phyloP scores from a whole-genome alignment of 1,140 invertebrate genomes.

The Dendrolimus punctatus region DNA sequence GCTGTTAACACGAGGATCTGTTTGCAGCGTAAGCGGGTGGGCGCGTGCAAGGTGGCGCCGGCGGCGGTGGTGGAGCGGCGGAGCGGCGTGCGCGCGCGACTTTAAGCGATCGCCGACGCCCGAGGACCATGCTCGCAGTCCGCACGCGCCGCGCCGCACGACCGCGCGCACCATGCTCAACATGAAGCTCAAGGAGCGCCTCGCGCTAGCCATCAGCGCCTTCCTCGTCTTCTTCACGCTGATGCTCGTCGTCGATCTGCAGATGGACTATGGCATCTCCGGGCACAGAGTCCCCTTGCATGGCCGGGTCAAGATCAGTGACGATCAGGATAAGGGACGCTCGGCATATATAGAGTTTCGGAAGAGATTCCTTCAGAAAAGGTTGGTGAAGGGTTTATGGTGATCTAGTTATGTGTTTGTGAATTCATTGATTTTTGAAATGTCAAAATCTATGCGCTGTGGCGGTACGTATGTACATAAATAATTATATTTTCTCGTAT shows the following conservation, averaged over 20 bases:
- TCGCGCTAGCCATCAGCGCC: slow-evolving; percentile 80
- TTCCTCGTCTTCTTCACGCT: slow-evolving; percentile 83
- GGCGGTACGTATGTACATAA: slow-evolving; percentile 18
- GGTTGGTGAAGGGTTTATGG: slow-evolving; percentile 32
- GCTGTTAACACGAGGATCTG: slow-evolving; percentile 11
- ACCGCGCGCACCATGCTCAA: slow-evolving; percentile 65
- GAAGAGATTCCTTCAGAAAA: slow-evolving; percentile 81
- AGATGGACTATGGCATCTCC: slow-evolving; percentile 85
- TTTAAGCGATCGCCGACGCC: slow-evolving; percentile 57
- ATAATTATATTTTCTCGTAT: background rate
- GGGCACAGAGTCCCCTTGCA: slow-evolving; percentile 82
- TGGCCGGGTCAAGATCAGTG: slow-evolving; percentile 75
- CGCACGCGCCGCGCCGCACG: slow-evolving; percentile 42
- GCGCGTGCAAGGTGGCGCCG: slow-evolving; percentile 41
- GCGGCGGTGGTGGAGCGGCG: slow-evolving; percentile 28
- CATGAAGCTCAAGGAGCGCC: slow-evolving; percentile 75
- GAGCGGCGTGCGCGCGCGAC: slow-evolving; percentile 34
- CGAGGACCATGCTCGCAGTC: slow-evolving; percentile 50
- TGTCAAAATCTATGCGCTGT: slow-evolving; percentile 6
- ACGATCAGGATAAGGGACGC: slow-evolving; percentile 72
- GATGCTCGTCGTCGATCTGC: slow-evolving; percentile 84
- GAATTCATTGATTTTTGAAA: slow-evolving; percentile 17
- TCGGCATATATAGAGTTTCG: slow-evolving; percentile 81
- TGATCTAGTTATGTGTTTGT: slow-evolving; percentile 14
- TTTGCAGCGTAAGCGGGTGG: slow-evolving; percentile 49